Evolutionary conservation across 2,113 vertebrate species (phyloP).

Genomic region (Brachyistius frenatus): DNA sequence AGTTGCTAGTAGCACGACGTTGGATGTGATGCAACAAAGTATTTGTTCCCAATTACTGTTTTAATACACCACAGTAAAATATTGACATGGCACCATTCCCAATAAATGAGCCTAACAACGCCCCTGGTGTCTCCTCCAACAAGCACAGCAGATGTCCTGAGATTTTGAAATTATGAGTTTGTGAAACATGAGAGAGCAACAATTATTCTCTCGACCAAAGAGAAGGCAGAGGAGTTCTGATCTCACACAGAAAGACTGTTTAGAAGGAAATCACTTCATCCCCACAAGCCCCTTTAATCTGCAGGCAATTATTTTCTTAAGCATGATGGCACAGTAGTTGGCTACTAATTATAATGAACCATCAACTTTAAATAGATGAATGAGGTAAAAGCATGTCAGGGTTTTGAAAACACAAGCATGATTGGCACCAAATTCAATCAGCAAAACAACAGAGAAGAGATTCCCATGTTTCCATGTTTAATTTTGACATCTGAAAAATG

Average conservation of each 20-base stretch:
- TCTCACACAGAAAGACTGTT: slow-evolving; percentile 3
- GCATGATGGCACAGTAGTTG: background rate
- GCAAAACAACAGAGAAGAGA: slow-evolving; percentile 21
- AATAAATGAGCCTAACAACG: slow-evolving; percentile 41
- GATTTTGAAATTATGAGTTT: slow-evolving; percentile 50
- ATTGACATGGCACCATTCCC: slow-evolving; percentile 32
- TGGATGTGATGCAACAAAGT: slow-evolving; percentile 5
- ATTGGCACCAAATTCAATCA: slow-evolving; percentile 44
- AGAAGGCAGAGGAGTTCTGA: slow-evolving; percentile 28
- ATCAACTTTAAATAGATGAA: slow-evolving; percentile 29
- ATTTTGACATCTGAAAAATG: slow-evolving; percentile 45
- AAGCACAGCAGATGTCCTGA: slow-evolving; percentile 59
- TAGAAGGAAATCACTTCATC: slow-evolving; percentile 19
- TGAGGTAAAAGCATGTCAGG: slow-evolving; percentile 24
- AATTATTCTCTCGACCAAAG: slow-evolving; percentile 37
- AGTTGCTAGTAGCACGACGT: background rate
- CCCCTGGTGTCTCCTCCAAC: slow-evolving; percentile 40
- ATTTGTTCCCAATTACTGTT: slow-evolving; percentile 47
- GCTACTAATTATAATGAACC: slow-evolving; percentile 41
- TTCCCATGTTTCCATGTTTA: slow-evolving; percentile 15
- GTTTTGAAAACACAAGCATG: slow-evolving; percentile 30
- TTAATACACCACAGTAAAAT: slow-evolving; percentile 34
- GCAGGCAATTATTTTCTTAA: slow-evolving; percentile 26
- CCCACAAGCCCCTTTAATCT: slow-evolving; percentile 35
- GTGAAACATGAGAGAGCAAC: slow-evolving; percentile 33